These are phyloP conservation scores for Parasteatoda lunata DNA, from an alignment of 2,888 invertebrate species.

Conservation along the genomic window DNA sequence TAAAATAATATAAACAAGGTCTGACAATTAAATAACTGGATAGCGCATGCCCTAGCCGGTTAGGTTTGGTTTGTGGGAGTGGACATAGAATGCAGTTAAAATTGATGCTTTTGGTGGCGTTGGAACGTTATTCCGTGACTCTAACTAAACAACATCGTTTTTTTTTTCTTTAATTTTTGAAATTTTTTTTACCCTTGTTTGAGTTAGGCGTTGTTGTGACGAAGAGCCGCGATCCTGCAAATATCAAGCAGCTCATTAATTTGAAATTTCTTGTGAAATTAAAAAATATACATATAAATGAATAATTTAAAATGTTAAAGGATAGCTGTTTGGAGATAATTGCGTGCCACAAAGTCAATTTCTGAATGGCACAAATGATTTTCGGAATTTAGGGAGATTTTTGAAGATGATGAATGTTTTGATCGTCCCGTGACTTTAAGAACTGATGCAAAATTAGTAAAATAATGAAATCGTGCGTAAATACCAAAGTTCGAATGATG, in stretches of 20 bases:
- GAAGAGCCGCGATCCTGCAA: not conserved
- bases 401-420: not conserved
- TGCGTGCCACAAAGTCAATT: not conserved
- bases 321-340: constrained; percentile 6
- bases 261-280: too few species aligned
- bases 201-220: not conserved
- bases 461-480: not conserved
- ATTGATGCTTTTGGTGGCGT: not conserved
- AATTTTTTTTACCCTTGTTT: constrained; percentile 10
- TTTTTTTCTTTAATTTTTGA: too few species aligned
- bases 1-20: not conserved
- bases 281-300: not conserved
- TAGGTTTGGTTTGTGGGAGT: not conserved
- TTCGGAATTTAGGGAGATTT: not conserved
- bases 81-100: not conserved
- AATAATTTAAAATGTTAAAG: not conserved
- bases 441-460: not conserved
- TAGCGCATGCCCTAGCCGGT: not conserved
- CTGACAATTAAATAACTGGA: not conserved
- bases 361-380: not conserved
- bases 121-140: not conserved
- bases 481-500: not conserved
- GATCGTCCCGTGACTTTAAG: not conserved
- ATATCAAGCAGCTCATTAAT: not conserved
- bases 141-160: not conserved